phyloP scores from a whole-genome alignment of 2,888 invertebrate genomes.

The Rhodophaea formosa region DNA sequence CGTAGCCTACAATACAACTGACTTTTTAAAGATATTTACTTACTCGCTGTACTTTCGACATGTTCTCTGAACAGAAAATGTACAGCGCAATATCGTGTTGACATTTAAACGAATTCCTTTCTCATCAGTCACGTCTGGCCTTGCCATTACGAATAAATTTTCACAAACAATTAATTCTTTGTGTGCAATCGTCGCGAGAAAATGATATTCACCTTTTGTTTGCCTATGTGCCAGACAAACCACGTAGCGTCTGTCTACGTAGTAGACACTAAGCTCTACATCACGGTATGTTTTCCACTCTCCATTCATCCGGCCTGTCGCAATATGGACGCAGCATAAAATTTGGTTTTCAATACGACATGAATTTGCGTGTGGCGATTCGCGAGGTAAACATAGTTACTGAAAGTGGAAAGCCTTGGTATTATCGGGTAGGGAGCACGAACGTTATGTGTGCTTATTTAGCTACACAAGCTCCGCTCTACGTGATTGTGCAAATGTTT shows the following conservation, averaged over 20 bases:
- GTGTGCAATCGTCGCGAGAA: not conserved
- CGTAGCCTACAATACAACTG: constrained; percentile 3
- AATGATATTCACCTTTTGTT: constrained; percentile 1
- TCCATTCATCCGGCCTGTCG: not conserved
- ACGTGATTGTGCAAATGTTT: constrained; percentile 57
- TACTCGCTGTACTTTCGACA: not conserved
- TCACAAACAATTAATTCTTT: constrained; percentile 7
- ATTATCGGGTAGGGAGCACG: constrained; percentile 58
- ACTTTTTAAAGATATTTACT: not conserved
- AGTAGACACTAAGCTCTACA: not conserved
- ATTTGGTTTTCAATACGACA: constrained; percentile 43
- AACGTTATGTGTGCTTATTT: constrained; percentile 50
- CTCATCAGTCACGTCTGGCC: constrained; percentile 39
- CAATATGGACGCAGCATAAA: constrained; percentile 35
- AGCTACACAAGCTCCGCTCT: constrained; percentile 47
- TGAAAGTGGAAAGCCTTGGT: constrained; percentile 78
- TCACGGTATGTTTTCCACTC: no score
- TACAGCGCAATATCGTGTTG: constrained; percentile 29
- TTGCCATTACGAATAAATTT: constrained; percentile 27
- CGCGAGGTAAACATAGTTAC: constrained; percentile 49
- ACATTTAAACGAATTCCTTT: constrained; percentile 43
- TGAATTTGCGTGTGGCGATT: constrained; percentile 36
- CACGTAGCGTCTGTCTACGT: no score
- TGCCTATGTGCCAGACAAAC: no score
- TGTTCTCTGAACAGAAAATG: constrained; percentile 20